Evolutionary conservation across 23 tunicate genomes (phyloP).

Genomic region (Ciona savignyi): DNA sequence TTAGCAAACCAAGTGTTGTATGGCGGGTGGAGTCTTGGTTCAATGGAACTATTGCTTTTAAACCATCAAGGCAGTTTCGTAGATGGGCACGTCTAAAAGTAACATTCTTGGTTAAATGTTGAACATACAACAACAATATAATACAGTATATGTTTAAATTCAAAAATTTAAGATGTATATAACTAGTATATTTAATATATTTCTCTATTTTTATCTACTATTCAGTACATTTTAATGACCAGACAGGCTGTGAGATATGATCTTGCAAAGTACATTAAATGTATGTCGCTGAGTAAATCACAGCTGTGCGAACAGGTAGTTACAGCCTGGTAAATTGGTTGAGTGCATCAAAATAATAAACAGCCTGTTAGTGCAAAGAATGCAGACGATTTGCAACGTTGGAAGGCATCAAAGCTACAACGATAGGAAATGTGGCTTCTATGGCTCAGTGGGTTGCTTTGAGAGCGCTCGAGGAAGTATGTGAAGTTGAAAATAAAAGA

Average conservation of each 20-base stretch:
- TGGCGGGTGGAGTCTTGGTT: conserved; percentile 24
- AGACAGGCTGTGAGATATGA: too few relatives aligned
- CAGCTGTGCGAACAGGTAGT: background rate
- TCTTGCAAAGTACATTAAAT: too few relatives aligned
- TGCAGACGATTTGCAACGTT: background rate
- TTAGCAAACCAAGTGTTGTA: conserved; percentile 37
- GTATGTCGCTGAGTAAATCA: too few relatives aligned
- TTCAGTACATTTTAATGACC: too few relatives aligned
- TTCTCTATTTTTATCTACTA: too few relatives aligned
- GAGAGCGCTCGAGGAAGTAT: conserved; percentile 1
- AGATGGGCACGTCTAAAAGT: conserved; percentile 46
- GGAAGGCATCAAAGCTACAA: background rate
- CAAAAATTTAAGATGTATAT: too few relatives aligned
- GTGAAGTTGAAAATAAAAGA: background rate
- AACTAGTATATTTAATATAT: too few relatives aligned
- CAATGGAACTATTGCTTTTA: conserved; percentile 39
- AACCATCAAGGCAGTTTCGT: conserved; percentile 35
- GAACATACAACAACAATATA: too few relatives aligned
- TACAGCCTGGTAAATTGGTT: background rate
- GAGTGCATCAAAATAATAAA: background rate
- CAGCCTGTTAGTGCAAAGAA: background rate
- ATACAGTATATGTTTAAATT: too few relatives aligned
- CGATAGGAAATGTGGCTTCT: background rate
- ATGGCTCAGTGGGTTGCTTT: background rate
- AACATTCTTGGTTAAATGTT: too few relatives aligned